Conservation (phyloP, 2,113 vertebrate genomes). For the Cyphomyrus discorhynchus region DNA sequence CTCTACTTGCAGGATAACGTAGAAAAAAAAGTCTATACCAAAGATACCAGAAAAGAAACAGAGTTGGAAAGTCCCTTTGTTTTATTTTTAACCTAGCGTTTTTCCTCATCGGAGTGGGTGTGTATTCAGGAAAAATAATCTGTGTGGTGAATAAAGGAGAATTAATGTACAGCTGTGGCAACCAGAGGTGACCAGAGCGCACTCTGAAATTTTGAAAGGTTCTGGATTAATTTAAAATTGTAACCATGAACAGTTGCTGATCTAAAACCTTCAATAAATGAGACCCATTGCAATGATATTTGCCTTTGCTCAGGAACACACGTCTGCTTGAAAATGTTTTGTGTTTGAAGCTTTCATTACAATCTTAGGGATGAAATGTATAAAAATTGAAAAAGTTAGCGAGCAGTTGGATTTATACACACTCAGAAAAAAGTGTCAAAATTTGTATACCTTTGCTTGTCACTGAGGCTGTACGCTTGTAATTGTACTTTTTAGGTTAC, state of each 20-base stretch:
- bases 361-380: background rate
- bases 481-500: too few species aligned
- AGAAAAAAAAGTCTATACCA: constrained; percentile 1
- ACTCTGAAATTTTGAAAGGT: background rate
- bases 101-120: background rate
- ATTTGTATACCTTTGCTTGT: too few species aligned
- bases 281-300: background rate
- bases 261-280: background rate
- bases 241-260: background rate
- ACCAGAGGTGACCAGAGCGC: background rate
- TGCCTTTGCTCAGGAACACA: background rate
- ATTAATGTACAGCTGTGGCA: background rate
- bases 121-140: background rate
- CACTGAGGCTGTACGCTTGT: too few species aligned
- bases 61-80: background rate
- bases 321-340: background rate
- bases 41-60: background rate
- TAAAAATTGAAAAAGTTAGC: background rate
- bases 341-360: background rate
- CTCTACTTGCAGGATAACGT: background rate
- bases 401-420: background rate
- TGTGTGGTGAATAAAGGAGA: background rate
- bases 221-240: background rate
- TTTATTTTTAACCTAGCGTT: background rate
- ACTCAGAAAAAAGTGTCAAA: too few species aligned